Evolutionary conservation across 1,140 invertebrate genomes (phyloP), one percentile per base, ranked within the genome.

Genomic region (Bombus impatiens): DNA sequence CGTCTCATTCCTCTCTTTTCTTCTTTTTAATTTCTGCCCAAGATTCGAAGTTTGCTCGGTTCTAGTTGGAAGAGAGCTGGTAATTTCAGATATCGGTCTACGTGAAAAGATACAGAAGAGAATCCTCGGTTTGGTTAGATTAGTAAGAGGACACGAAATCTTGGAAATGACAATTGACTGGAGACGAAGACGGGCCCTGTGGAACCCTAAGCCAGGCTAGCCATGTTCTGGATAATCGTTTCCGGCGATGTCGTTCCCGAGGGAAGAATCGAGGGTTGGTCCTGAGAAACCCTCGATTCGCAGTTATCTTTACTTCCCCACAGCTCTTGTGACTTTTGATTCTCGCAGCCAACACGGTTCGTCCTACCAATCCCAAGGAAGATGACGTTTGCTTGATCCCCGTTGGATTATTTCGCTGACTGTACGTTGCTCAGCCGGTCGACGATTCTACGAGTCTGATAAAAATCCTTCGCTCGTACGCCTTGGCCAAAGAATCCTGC

Each of bases 191-290:
- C 25, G 15, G 8, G 18, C 35, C n/a, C 18, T 2, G 37, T 42
- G 25, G 10, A 28, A 22, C 40, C 37, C 78, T 86, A 82, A 82
- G 75, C 75, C 68, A 74, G 78, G 44, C 70, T 44, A 10, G 35
- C 75, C 35, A 47, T 77, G 22, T 59, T 78, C 75, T 57, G 82
- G 83, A 89, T 88, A 89, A 89, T 89, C 88, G 87, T 88, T 88
- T 76, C 59, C 68, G 57, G 59, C 70, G 72, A 35, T 57, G 18
- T 47, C 3, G n/a, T 77, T 83, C 87, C 87, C 85, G 3, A n/a
- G 88, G 88, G 86, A 83, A 6, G 75, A 86, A 68, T 89, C 72
- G 78, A 80, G 32, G 67, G 67, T 35, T 9, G 67, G n/a, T 3
- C 32, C 32, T 15, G 67, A 37, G 65, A 71, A 86, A 65, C 70